phyloP scores from a whole-genome alignment of 2,888 invertebrate genomes.

The Patella caerulea region DNA sequence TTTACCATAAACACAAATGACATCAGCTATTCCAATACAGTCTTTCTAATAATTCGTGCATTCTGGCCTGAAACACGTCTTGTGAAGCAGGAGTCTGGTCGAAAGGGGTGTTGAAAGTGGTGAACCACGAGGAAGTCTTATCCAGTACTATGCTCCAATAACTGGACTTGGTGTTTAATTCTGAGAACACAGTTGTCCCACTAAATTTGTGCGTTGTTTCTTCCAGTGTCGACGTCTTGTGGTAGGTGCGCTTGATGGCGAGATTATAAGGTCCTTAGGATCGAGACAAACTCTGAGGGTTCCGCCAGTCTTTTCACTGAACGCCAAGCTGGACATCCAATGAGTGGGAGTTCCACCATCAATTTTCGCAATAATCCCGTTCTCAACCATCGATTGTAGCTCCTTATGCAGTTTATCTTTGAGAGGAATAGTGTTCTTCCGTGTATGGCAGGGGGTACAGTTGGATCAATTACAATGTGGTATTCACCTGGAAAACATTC shows the following conservation, averaged over 20 bases:
- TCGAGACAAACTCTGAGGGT: slow-evolving; percentile 26
- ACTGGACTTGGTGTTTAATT: slow-evolving; percentile 34
- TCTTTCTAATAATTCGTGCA: too few species aligned
- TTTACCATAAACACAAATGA: too few species aligned
- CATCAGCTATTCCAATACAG: too few species aligned
- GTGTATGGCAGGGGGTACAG: slow-evolving; percentile 27
- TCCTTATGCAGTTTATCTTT: slow-evolving; percentile 28
- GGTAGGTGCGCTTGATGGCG: slow-evolving; percentile 37
- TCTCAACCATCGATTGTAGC: slow-evolving; percentile 25
- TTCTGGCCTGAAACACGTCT: too few species aligned
- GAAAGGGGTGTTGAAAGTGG: slow-evolving; percentile 38
- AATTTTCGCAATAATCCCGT: slow-evolving; percentile 18
- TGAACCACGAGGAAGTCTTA: slow-evolving; percentile 29
- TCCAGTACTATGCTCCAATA: slow-evolving; percentile 41
- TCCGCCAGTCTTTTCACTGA: too few species aligned
- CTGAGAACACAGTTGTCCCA: slow-evolving; percentile 34
- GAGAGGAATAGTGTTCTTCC: slow-evolving; percentile 31
- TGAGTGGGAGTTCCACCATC: too few species aligned
- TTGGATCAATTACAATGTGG: slow-evolving; percentile 25
- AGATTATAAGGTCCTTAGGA: slow-evolving; percentile 30
- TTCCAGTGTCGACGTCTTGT: slow-evolving; percentile 23
- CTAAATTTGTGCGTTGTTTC: slow-evolving; percentile 33
- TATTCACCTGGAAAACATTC: slow-evolving; percentile 35
- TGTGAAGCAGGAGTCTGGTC: slow-evolving; percentile 12
- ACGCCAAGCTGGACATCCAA: too few species aligned